phyloP scores from a whole-genome alignment of 2,113 vertebrate genomes.

The Caloenas nicobarica region DNA sequence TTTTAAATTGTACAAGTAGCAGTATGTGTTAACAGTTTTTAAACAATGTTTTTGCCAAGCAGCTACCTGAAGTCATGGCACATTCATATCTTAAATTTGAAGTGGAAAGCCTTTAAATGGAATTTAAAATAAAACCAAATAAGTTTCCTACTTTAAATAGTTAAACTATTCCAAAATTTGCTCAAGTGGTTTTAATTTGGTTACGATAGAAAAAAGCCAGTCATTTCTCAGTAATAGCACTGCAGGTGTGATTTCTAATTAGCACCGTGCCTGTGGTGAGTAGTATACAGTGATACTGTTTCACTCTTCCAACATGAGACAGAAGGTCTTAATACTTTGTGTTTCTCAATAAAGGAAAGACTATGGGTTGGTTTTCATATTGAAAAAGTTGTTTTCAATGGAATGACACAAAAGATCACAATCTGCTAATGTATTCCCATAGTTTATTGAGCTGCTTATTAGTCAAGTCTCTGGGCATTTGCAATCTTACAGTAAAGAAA shows the following conservation, averaged over 20 bases:
- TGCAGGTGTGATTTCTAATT: not conserved
- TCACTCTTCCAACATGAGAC: not conserved
- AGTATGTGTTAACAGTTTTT: not conserved
- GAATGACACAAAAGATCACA: not conserved
- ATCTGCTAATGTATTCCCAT: not conserved
- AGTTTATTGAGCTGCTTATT: not conserved
- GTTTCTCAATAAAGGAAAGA: not conserved
- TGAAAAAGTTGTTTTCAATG: not conserved
- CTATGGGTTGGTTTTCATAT: not conserved
- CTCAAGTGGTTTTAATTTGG: not conserved
- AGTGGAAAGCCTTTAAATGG: not conserved
- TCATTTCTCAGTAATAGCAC: not conserved
- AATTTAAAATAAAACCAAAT: not conserved
- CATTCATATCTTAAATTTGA: not conserved
- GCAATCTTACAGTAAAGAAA: not conserved
- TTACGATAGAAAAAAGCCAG: fast-evolving
- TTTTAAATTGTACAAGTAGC: not conserved
- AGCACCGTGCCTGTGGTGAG: not conserved
- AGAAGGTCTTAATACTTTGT: not conserved
- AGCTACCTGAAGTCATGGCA: not conserved
- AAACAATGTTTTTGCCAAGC: not conserved
- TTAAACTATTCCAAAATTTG: not conserved
- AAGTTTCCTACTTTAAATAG: not conserved
- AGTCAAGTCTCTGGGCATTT: not conserved
- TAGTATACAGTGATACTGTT: not conserved